Base-by-base conservation (phyloP, 2,888 invertebrate genomes). In the Cecidostiba fungosa region DNA sequence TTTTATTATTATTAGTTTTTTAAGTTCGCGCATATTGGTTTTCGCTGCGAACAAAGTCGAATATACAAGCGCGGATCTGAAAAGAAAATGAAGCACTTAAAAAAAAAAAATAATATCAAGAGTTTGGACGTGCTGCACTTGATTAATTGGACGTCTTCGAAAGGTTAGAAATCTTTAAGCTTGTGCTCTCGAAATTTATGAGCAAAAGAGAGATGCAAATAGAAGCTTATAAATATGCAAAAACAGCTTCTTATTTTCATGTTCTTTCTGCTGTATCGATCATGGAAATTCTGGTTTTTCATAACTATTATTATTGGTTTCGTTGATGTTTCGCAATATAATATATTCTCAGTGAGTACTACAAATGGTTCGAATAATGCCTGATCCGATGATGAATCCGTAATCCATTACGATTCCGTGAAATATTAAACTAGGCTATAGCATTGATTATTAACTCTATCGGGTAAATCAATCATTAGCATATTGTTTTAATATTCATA, bases 71-170 rank as follows among this genome's bases (percentile, higher is more conserved):
- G 14, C 36, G n/a, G 23, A 0, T 16, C 54, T 59, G 14, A 19
- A 29, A 26, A 32, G 23, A 47, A 62, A 39, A 43, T 43, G 43
- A 69, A 66, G 26, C 6, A 12, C 59, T 39, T 78, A 19, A 3
- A 43, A 16, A 19, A 78, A 77, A 39, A 62, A 77, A 39, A 77
- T 39, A 62, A 59, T 23, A 4, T 4, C 6, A 69, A 32, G 10
- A 70, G 8, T 70, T 32, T 32, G 70, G 50, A 36, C 50, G 19
- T n/a, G 47, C n/a, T 50, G 29, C 29, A 32, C n/a, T 79, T 79
- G 43, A 79, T 79, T 79, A 79, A 79, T 79, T 47, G 36, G 32
- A 70, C 70, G 32, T 32, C 23, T 70, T 36, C 23, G 36, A 14
- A n/a, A n/a, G n/a, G 3, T 39, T 10, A 12, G 47, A 50, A n/a